These are phyloP conservation scores for Penaeus japonicus DNA, from an alignment of 1,140 invertebrate species.

Conservation along the genomic window DNA sequence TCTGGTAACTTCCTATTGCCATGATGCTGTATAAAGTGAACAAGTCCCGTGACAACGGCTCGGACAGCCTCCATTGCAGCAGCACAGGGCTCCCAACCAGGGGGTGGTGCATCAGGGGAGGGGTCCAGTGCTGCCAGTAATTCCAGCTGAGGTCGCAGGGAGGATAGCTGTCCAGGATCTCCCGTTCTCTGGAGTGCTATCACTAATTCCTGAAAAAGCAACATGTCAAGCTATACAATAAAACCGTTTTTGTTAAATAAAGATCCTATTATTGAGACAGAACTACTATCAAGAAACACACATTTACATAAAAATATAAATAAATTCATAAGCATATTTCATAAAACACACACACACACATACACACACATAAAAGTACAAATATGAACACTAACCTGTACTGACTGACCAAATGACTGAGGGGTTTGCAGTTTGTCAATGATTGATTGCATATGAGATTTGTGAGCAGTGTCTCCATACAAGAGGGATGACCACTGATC, in stretches of 20 bases:
- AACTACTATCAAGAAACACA: neutral
- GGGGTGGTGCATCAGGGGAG: constrained; percentile 49
- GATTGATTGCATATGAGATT: constrained; percentile 99
- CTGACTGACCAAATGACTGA: constrained; percentile 86
- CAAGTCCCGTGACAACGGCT: constrained; percentile 82
- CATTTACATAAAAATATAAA: neutral
- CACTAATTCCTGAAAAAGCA: constrained; percentile 81
- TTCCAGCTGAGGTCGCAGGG: constrained; percentile 81
- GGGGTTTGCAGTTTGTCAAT: constrained; percentile 81
- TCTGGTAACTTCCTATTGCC: constrained; percentile 62
- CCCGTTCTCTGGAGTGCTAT: constrained; percentile 90
- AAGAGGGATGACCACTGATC: constrained; percentile 98
- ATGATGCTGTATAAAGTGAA: constrained; percentile 81
- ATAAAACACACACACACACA: neutral
- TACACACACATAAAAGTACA: neutral
- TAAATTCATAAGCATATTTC: neutral
- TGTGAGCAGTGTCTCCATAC: constrained; percentile 94
- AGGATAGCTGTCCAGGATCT: constrained; percentile 82
- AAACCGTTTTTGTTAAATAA: neutral
- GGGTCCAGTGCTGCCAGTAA: constrained; percentile 85
- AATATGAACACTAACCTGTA: constrained; percentile 72
- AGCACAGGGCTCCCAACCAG: constrained; percentile 67
- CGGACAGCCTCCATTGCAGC: constrained; percentile 81
- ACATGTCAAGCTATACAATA: neutral
- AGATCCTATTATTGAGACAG: neutral